Evolutionary conservation across 1,140 invertebrate species (phyloP), one percentile per base, ranked within the genome.

Genomic region (Aphidius gifuensis): DNA sequence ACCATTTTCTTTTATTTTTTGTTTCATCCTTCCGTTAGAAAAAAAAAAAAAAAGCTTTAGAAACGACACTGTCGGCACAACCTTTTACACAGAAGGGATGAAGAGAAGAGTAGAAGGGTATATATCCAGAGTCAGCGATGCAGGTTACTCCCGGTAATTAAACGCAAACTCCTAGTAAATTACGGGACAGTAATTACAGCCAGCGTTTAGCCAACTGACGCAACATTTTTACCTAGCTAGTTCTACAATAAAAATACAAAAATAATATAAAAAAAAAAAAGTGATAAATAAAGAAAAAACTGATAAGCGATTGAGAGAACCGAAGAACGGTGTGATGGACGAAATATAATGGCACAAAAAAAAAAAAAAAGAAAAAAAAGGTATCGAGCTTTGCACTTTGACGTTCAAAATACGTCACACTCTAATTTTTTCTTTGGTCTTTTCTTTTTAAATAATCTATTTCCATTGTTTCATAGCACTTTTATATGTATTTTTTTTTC

Each of bases 81-180:
- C 23, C 1, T 32, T 32, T 32, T 32, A 32, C 23, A 32, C 23
- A 32, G 4, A 32, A 32, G 23, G 23, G 23, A 32, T 32, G 23
- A 32, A 32, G 23, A 32, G 23, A 32, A 32, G 23, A 32, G 23
- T 32, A 32, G 4, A 32, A 32, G 4, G 23, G 23, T 32, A 32
- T 32, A 32, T 32, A 32, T 32, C 9, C 38, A 45, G 16, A 44
- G 50, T 46, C 62, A 56, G 59, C 58, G 51, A 60, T 65, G 60
- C 62, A 32, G 49, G 45, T 66, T 67, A 63, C 66, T 66, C 64
- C 62, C 62, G 66, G 66, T 71, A 71, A 71, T 71, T 69, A 69
- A 71, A 68, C 67, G 64, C 62, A 67, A 71, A 69, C 64, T 69
- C 64, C 45, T 46, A 58, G 67, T 65, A 61, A 68, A 70, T 70